These are phyloP conservation scores for Heterotis niloticus DNA, from an alignment of 2,113 vertebrate genomes.

Conservation along the genomic window DNA sequence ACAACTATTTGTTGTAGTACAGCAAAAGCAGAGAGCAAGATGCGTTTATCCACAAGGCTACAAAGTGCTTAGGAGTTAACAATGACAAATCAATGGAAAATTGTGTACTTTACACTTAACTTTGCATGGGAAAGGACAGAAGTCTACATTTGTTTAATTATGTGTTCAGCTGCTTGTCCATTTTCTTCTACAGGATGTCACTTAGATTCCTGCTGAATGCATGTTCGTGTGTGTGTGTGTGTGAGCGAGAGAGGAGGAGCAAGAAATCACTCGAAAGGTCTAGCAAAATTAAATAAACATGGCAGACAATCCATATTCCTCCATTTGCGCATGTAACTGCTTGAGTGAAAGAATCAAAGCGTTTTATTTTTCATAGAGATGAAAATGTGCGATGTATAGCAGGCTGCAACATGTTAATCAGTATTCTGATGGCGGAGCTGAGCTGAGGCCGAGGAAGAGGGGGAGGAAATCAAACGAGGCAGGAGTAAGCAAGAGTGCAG, in stretches of 20 bases:
- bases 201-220: too few species aligned
- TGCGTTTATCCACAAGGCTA: too few species aligned
- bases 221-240: background rate
- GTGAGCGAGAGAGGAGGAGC: background rate
- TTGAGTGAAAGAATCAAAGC: background rate
- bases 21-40: too few species aligned
- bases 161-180: too few species aligned
- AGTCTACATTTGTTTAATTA: too few species aligned
- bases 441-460: background rate
- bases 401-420: conserved; percentile 3
- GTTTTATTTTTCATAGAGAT: conserved; percentile 2
- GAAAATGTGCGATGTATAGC: background rate
- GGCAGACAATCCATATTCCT: conserved; percentile 5
- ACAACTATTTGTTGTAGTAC: too few species aligned
- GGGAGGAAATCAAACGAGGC: conserved; percentile 21
- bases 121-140: too few species aligned
- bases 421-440: conserved; percentile 12
- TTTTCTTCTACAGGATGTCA: too few species aligned
- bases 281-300: background rate
- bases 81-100: too few species aligned
- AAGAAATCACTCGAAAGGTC: background rate
- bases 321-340: background rate
- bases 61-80: too few species aligned
- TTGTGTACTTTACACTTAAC: too few species aligned
- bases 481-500: conserved; percentile 9